These are phyloP conservation scores for Leptinotarsa rubiginosa DNA, from an alignment of 2,888 invertebrate genomes.

Conservation along the genomic window DNA sequence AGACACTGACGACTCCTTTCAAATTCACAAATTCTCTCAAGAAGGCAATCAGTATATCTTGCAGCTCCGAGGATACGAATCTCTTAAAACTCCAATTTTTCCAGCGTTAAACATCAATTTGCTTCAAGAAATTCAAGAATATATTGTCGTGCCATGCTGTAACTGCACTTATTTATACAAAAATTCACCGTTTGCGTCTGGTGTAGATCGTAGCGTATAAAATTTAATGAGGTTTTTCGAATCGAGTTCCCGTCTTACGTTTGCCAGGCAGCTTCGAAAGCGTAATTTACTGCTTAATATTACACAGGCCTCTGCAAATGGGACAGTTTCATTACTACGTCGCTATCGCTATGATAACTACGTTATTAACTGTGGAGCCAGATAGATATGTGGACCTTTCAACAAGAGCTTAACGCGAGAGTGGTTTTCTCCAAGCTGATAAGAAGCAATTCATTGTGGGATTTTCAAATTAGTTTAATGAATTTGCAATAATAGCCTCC, in stretches of 20 bases:
- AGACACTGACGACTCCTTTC: too few species aligned
- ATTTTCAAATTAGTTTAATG: slow-evolving; percentile 50
- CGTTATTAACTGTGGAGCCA: slow-evolving; percentile 59
- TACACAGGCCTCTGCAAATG: slow-evolving; percentile 59
- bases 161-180: slow-evolving; percentile 14
- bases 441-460: slow-evolving; percentile 50
- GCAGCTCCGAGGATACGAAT: too few species aligned
- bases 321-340: slow-evolving; percentile 61
- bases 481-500: slow-evolving; percentile 33
- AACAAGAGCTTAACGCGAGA: slow-evolving; percentile 55
- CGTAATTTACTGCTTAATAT: slow-evolving; percentile 61
- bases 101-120: not conserved
- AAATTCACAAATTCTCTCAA: too few species aligned
- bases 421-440: slow-evolving; percentile 48
- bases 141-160: not conserved
- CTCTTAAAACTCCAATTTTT: too few species aligned
- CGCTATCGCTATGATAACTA: slow-evolving; percentile 61
- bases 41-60: too few species aligned
- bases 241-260: slow-evolving; percentile 41
- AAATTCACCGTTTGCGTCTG: slow-evolving; percentile 33
- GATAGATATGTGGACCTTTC: slow-evolving; percentile 61
- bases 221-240: slow-evolving; percentile 47
- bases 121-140: not conserved
- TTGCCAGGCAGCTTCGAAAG: slow-evolving; percentile 50
- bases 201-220: slow-evolving; percentile 38